Conservation (phyloP, 2,113 vertebrate genomes). For the Axis porcinus region DNA sequence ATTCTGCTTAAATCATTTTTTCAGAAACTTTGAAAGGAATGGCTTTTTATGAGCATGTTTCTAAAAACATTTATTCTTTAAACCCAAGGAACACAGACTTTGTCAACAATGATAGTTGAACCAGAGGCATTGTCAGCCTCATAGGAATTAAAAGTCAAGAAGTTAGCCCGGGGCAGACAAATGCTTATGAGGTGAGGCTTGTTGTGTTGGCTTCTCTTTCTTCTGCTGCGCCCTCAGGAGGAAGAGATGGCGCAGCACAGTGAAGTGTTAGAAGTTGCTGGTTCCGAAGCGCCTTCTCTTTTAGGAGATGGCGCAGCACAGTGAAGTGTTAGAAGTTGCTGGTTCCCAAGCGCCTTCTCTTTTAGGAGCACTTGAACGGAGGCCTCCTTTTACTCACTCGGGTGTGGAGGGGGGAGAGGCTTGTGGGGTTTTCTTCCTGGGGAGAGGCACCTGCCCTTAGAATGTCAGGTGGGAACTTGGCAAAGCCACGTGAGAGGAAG, state of each 20-base stretch:
- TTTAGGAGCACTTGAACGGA: background rate
- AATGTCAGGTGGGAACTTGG: background rate
- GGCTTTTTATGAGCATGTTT: background rate
- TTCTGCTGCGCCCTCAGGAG: background rate
- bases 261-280: background rate
- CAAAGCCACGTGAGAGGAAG: background rate
- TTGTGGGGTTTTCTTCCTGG: background rate
- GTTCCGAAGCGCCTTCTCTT: no score
- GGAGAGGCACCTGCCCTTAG: background rate
- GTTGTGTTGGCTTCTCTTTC: background rate
- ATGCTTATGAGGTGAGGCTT: background rate
- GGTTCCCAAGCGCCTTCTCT: background rate
- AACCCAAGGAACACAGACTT: background rate
- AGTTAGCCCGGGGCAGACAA: background rate
- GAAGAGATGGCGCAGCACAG: background rate
- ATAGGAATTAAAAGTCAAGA: background rate
- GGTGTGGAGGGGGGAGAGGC: background rate
- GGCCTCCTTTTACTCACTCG: background rate
- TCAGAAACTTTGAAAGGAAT: background rate
- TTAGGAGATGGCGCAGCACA: background rate
- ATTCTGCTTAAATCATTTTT: background rate
- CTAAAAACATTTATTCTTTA: background rate
- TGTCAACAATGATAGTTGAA: background rate
- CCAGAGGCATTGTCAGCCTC: background rate
- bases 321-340: background rate